Percentiles rank a stretch among this genome's conserved stretches.
Conservation (phyloP, 37 sponge, comb jelly and placozoan species). For the Petrosia ficiformis region DNA sequence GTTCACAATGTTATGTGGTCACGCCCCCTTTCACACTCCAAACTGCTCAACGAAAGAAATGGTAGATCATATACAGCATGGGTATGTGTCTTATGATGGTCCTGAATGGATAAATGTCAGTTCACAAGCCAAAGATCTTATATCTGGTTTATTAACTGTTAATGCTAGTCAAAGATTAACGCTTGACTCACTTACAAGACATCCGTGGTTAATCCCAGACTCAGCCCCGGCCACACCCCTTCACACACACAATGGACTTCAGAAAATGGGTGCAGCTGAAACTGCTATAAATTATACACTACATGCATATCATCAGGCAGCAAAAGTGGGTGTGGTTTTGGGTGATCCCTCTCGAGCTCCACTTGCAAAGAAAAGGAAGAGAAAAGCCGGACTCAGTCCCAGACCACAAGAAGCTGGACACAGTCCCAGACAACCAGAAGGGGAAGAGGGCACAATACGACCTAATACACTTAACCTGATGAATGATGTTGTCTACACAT, state of each 20-base stretch:
- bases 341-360: slow-evolving; percentile 82
- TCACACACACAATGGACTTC: slow-evolving; percentile 56
- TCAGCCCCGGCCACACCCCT: slow-evolving; percentile 76
- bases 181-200: slow-evolving; percentile 35
- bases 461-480: too few relatives aligned
- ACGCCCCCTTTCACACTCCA: slow-evolving; percentile 79
- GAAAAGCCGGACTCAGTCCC: slow-evolving; percentile 19
- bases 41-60: slow-evolving; percentile 47
- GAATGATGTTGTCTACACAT: too few relatives aligned
- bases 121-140: slow-evolving; percentile 66
- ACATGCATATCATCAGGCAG: slow-evolving; percentile 77
- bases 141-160: slow-evolving; percentile 81
- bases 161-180: slow-evolving; percentile 74
- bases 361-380: slow-evolving; percentile 81
- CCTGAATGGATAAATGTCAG: slow-evolving; percentile 79
- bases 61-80: slow-evolving; percentile 66
- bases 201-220: slow-evolving; percentile 73
- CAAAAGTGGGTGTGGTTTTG: slow-evolving; percentile 70
- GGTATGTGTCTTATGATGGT: slow-evolving; percentile 58
- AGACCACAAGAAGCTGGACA: background rate
- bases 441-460: too few relatives aligned
- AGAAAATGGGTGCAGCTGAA: slow-evolving; percentile 35
- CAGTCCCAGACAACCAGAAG: background rate
- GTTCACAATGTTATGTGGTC: slow-evolving; percentile 93
- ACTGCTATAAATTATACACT: slow-evolving; percentile 82